phyloP scores from a whole-genome alignment of 2,797 vertebrate genomes.

The Falco peregrinus region DNA sequence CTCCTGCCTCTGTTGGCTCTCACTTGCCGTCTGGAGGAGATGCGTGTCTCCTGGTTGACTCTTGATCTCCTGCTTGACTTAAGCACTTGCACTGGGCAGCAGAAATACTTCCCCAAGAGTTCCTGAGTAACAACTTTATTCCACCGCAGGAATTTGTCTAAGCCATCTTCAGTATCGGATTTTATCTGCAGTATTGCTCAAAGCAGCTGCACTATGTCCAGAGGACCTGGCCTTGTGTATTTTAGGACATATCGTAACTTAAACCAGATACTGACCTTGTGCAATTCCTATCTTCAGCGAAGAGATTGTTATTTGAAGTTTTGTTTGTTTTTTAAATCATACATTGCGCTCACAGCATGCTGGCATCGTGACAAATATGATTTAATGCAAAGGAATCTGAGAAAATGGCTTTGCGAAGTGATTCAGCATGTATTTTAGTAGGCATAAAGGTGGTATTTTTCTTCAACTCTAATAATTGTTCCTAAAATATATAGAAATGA shows the following conservation, averaged over 20 bases:
- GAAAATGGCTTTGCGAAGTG: neutral
- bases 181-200: slow-evolving; percentile 38
- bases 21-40: neutral
- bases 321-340: slow-evolving; percentile 50
- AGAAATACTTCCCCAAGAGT: slow-evolving; percentile 21
- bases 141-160: slow-evolving; percentile 34
- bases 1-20: neutral
- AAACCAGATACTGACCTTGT: slow-evolving; percentile 52
- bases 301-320: slow-evolving; percentile 35
- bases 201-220: slow-evolving; percentile 42
- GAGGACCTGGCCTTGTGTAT: slow-evolving; percentile 37
- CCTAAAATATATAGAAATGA: neutral
- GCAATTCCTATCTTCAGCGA: slow-evolving; percentile 5
- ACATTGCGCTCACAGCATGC: neutral
- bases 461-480: neutral
- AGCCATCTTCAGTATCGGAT: slow-evolving; percentile 54
- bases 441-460: neutral
- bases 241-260: slow-evolving; percentile 49
- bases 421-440: neutral
- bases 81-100: neutral
- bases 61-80: neutral
- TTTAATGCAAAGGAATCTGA: slow-evolving; percentile 3
- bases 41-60: neutral
- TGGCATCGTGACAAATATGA: neutral
- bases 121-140: slow-evolving; percentile 29